Conservation (phyloP, 2,113 vertebrate species). For the Chloroceryle aenea region DNA sequence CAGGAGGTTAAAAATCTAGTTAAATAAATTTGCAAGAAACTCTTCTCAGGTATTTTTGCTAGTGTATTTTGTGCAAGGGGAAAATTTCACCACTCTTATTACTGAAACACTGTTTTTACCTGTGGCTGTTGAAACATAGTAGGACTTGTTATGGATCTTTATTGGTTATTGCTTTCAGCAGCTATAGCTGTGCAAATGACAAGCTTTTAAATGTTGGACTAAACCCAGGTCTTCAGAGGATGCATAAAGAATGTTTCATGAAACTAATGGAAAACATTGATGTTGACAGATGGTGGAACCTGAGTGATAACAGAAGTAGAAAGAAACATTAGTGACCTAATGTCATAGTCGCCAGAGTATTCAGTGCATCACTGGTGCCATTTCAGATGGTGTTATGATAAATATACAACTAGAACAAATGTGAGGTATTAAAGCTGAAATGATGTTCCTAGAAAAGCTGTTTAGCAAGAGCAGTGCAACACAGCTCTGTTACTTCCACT, state of each 20-base stretch:
- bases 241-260: rapidly evolving
- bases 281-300: background rate
- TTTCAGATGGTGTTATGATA: background rate
- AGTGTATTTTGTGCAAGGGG: background rate
- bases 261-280: background rate
- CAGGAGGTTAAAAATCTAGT: background rate
- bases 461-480: background rate
- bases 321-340: background rate
- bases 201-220: background rate
- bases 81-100: background rate
- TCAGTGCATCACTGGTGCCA: background rate
- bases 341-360: background rate
- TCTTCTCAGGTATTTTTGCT: background rate
- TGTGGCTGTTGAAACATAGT: background rate
- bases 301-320: background rate
- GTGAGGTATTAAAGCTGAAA: background rate
- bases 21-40: background rate
- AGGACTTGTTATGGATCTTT: background rate
- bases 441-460: background rate
- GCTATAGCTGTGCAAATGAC: background rate
- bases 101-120: background rate
- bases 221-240: background rate
- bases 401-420: background rate
- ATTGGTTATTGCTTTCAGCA: background rate
- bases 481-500: background rate